phyloP scores from a whole-genome alignment of 2,888 invertebrate species.

The Anaspis maculata region DNA sequence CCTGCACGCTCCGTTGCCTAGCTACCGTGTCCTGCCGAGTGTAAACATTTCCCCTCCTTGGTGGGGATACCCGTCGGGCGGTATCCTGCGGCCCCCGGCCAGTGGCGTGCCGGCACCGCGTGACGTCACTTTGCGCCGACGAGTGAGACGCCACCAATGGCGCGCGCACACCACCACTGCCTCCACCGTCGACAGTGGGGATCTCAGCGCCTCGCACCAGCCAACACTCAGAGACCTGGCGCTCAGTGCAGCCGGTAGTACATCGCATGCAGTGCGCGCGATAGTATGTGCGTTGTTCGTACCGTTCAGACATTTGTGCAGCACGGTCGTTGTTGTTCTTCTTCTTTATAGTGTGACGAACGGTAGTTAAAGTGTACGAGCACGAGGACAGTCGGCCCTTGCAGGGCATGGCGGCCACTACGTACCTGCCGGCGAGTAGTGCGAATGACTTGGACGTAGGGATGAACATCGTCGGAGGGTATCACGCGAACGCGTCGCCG shows the following conservation, averaged over 20 bases:
- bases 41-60: conserved; percentile 44
- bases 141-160: conserved; percentile 38
- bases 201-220: no score
- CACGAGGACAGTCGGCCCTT: conserved; percentile 47
- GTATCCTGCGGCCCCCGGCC: conserved; percentile 28
- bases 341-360: conserved; percentile 4
- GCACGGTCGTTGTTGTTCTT: no score
- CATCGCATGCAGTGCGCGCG: conserved; percentile 51
- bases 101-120: conserved; percentile 25
- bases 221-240: no score
- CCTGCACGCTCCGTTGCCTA: conserved; percentile 42
- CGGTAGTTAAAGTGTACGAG: conserved; percentile 33
- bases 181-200: conserved; percentile 18
- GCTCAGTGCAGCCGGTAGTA: conserved; percentile 48
- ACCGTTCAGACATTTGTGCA: no score
- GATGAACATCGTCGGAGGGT: conserved; percentile 67
- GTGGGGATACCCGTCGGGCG: conserved; percentile 25
- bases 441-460: conserved; percentile 69
- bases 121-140: conserved; percentile 36
- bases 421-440: conserved; percentile 78
- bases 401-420: conserved; percentile 88
- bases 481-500: conserved; percentile 74
- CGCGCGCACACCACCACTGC: conserved; percentile 34
- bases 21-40: conserved; percentile 42
- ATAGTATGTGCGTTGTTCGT: no score